Evolutionary conservation across 2,888 invertebrate species (phyloP), one percentile per base, ranked within the genome.

Genomic region (Macrosoma leucophasiata): DNA sequence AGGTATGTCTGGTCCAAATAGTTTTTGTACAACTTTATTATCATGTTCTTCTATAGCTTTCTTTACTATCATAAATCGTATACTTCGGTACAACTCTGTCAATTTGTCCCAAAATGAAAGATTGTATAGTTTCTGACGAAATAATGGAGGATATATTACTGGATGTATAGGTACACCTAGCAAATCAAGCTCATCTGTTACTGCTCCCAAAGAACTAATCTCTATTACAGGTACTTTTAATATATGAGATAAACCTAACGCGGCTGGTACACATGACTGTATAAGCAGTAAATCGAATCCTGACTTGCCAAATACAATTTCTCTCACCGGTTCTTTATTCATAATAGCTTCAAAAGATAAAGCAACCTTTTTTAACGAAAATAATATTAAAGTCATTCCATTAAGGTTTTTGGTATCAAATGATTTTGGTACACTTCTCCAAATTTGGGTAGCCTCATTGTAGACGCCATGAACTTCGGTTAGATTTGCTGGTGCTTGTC

Each of bases 391-490:
- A 1, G 0, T 18, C 1, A 9, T 18, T 14, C 13, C 13, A n/a
- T n/a, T 18, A n/a, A 8, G 1, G 1, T 25, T 25, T 15, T 22
- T 2, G 14, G 4, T 1, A 30, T 12, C 8, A 8, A 18, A 17
- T 33, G 18, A 1, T 22, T 1, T 15, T 35, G 18, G 14, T 13
- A 14, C 3, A 6, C 12, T 23, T 79, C 73, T 0, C 71, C 59
- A 12, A 58, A 6, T 18, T 64, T 52, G 13, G 61, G 62, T 0
- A 65, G 29, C n/a, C n/a, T n/a, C n/a, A n/a, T n/a, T n/a, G n/a
- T n/a, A n/a, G n/a, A n/a, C n/a, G n/a, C n/a, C n/a, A 35, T 69
- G 63, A 0, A 71, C 64, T 51, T 70, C 62, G 7, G 53, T 65
- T 2, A 68, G 25, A 36, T 68, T 70, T 0, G 36, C 24, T 1